Evolutionary conservation across 2,888 invertebrate species (phyloP), one percentile per base, ranked within the genome.

Genomic region (Deilephila porcellus): DNA sequence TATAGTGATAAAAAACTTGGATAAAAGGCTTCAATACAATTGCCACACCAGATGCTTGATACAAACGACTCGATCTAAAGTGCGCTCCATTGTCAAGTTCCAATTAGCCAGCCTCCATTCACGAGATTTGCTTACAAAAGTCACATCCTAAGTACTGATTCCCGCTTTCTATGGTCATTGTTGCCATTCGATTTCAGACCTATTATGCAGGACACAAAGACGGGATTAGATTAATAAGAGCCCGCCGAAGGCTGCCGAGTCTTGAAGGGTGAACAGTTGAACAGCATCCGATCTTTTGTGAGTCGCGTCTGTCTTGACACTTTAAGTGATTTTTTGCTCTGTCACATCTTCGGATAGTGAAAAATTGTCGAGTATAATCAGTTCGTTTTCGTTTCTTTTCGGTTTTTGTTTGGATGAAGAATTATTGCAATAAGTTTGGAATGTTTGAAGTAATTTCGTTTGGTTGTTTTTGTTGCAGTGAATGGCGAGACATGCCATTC

Each of bases 61-160:
- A 6, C 67, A 67, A 52, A 45, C 25, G 7, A 3, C 45, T 45
- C n/a, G n/a, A 37, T 37, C 37, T 14, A 45, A 67, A 67, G 17
- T 67, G 25, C 45, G 52, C 17, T 64, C 14, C 67, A 67, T 67
- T 67, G 52, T 67, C 52, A 25, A 67, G 67, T 67, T 52, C 67
- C 86, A 86, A 88, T 89, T 88, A 86, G 84, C 81, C 74, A 77
- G 74, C 74, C 75, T 71, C 78, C 77, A 80, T 84, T 84, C 80
- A 78, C 74, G 75, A 78, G 76, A 80, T 78, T 76, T 80, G 82
- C 85, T 81, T 81, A 86, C 85, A 87, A 85, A 85, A 85, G 85
- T 85, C 80, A 81, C 83, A 85, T 85, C 82, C 80, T 67, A 67
- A 78, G 75, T 77, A 74, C 76, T 78, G 79, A 81, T 80, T 81